Evolutionary conservation across 2,113 vertebrate genomes (phyloP).

Genomic region (Acanthisitta chloris): DNA sequence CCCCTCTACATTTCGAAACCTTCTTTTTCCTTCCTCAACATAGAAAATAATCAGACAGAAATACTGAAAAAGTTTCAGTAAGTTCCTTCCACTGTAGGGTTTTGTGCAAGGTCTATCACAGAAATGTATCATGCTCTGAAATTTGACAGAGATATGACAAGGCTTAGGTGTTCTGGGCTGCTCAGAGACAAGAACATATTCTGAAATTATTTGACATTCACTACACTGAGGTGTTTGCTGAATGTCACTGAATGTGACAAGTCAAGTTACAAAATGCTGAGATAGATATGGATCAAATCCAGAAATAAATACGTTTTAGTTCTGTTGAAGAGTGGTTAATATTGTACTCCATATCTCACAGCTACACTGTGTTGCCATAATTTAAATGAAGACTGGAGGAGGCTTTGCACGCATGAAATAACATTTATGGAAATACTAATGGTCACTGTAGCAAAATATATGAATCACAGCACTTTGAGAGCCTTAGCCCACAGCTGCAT

Average conservation of each 20-base stretch:
- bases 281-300: conserved; percentile 18
- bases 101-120: neutral
- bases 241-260: neutral
- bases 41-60: neutral
- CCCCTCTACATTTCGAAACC: neutral
- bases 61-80: neutral
- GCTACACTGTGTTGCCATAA: neutral
- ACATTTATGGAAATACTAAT: neutral
- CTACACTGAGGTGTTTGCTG: neutral
- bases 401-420: neutral
- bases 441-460: neutral
- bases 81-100: neutral
- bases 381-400: neutral
- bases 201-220: conserved; percentile 1
- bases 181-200: neutral
- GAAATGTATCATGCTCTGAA: neutral
- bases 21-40: neutral
- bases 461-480: neutral
- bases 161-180: neutral
- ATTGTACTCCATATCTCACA: neutral
- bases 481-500: neutral
- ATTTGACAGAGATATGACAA: conserved; percentile 20
- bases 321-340: neutral
- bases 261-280: neutral
- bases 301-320: neutral